Base-by-base conservation (phyloP, 2,113 vertebrate species). In the Atherinomorus stipes region DNA sequence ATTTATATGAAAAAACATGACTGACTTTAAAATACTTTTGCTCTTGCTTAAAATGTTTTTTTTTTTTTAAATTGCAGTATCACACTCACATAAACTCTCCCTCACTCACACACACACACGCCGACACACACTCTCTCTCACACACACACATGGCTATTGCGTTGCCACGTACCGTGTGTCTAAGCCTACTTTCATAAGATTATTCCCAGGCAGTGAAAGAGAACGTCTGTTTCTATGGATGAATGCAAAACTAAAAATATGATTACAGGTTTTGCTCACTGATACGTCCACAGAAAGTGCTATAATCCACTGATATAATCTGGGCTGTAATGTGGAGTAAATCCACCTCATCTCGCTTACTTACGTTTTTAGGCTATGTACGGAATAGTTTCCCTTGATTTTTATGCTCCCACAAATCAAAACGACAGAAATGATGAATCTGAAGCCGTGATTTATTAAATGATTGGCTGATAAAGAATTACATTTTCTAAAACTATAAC, bases 231-330 rank as follows among this genome's bases (percentile, higher is more conserved):
- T 70, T 4, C 45, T 23, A 1, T 6, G n/a, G 44, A 8, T 15
- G 10, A 40, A 16, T 34, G 25, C 15, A 74, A 65, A 76, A 66
- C 26, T 64, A 57, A 11, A 15, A 12, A 73, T 59, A 70, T 16
- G 59, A 74, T 74, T 74, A 40, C 54, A 63, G 45, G 66, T 23
- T 28, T 53, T 45, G 54, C 60, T 80, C 60, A 49, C 31, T 47
- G 26, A 76, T 74, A 66, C 71, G 16, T 16, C 42, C 77, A 59
- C 58, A 64, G 53, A 80, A 78, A 60, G 74, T 84, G 76, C 37
- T 28, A 37, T 87, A 83, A 84, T 87, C 81, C 83, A 57, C 52
- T 23, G 61, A 71, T 77, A 61, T 81, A 85, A 84, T 88, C 83
- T 80, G 67, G 70, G 66, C 68, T 84, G 74, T 51, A 59, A 50